Evolutionary conservation across 2,888 invertebrate species (phyloP).

Genomic region (Acrobasis consociella): DNA sequence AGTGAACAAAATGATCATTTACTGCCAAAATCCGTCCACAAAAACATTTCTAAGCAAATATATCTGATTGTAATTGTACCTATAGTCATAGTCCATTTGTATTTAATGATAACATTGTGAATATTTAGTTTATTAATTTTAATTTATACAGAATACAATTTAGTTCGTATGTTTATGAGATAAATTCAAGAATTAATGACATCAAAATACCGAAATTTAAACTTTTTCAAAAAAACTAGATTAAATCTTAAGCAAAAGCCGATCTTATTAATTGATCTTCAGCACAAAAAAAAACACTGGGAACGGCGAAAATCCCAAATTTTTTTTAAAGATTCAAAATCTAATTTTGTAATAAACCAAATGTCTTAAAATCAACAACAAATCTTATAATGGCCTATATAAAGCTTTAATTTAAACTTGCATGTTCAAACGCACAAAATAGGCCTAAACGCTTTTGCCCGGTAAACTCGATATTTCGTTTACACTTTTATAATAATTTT

Average conservation of each 20-base stretch:
- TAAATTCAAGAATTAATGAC: neutral
- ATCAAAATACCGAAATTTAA: neutral
- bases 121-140: slow-evolving; percentile 41
- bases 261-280: no score
- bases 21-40: slow-evolving; percentile 39
- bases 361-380: neutral
- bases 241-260: no score
- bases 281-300: no score
- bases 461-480: slow-evolving; percentile 16
- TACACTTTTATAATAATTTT: slow-evolving; percentile 45
- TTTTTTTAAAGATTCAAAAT: no score
- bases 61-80: slow-evolving; percentile 56
- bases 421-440: slow-evolving; percentile 42
- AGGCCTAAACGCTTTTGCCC: slow-evolving; percentile 43
- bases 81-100: slow-evolving; percentile 57
- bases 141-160: slow-evolving; percentile 8
- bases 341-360: neutral
- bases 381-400: slow-evolving; percentile 5
- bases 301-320: no score
- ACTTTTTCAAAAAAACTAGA: neutral
- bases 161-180: neutral
- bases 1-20: slow-evolving; percentile 25
- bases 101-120: slow-evolving; percentile 53
- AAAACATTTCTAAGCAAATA: slow-evolving; percentile 48
- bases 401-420: slow-evolving; percentile 20